A percentile compares a stretch with the other conserved stretches of the same genome.
Evolutionary conservation across 2,888 invertebrate species (phyloP).

Genomic region (Metopia argyrocephala): DNA sequence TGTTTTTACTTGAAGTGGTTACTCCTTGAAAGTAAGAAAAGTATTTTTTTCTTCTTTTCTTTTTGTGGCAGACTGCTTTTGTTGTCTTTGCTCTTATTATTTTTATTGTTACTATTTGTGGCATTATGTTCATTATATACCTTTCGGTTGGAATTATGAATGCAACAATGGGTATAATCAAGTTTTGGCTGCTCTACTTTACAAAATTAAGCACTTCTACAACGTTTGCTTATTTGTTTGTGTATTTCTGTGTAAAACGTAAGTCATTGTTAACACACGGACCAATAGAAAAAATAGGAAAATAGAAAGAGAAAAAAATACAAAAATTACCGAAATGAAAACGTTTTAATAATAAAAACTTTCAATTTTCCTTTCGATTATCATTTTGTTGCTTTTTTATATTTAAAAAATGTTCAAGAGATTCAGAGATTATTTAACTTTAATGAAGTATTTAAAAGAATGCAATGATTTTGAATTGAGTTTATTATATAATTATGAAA

Average conservation of each 20-base stretch:
- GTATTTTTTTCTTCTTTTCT: too few species aligned
- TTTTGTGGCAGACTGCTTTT: conserved; percentile 1
- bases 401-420: not conserved
- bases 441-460: conserved; percentile 4
- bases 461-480: not conserved
- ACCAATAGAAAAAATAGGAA: not conserved
- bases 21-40: conserved; percentile 28
- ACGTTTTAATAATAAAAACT: conserved; percentile 50
- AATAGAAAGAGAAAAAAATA: conserved; percentile 11
- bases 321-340: too few species aligned
- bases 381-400: not conserved
- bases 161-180: conserved; percentile 44
- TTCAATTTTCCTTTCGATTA: conserved; percentile 57
- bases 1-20: not conserved
- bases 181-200: conserved; percentile 59
- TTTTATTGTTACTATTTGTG: not conserved
- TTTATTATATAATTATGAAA: too few species aligned
- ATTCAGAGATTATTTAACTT: conserved; percentile 3
- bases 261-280: conserved; percentile 8
- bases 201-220: conserved; percentile 8
- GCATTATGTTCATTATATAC: conserved; percentile 31
- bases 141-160: conserved; percentile 35
- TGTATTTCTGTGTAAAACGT: not conserved
- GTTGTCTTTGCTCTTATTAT: not conserved
- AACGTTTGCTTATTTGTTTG: not conserved